Evolutionary conservation across 2,888 invertebrate genomes (phyloP).

Genomic region (Dryomyza anilis): DNA sequence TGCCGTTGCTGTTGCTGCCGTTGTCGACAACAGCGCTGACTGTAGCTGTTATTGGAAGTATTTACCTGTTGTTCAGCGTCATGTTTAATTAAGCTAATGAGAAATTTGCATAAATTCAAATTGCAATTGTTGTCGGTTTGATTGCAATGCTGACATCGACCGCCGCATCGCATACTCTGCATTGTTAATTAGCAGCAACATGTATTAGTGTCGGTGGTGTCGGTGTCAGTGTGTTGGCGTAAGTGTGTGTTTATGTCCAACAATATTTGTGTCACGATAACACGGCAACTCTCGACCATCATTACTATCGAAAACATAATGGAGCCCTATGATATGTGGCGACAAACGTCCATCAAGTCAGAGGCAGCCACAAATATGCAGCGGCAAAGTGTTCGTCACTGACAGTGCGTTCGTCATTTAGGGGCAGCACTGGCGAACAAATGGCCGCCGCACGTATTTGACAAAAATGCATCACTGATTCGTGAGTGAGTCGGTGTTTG

Average conservation of each 20-base stretch:
- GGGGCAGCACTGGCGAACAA: no score
- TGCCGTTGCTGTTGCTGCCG: neutral
- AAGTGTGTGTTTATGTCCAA: neutral
- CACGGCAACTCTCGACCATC: neutral
- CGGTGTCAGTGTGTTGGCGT: neutral
- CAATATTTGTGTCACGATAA: neutral
- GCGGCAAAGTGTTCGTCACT: neutral
- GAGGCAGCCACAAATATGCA: neutral
- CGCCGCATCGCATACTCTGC: slow-evolving; percentile 12
- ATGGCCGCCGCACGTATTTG: no score
- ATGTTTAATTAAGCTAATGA: slow-evolving; percentile 46
- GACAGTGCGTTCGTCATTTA: no score
- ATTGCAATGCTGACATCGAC: neutral
- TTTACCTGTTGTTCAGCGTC: slow-evolving; percentile 42
- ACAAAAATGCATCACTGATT: no score
- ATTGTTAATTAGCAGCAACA: neutral
- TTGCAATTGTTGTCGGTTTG: slow-evolving; percentile 9
- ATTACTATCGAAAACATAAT: neutral
- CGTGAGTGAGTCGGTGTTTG: no score
- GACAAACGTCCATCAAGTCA: neutral
- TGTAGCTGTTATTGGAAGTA: slow-evolving; percentile 11
- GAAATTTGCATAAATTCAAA: slow-evolving; percentile 39
- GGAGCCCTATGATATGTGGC: neutral
- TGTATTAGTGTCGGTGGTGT: neutral
- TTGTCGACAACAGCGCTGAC: neutral